Conservation (phyloP, 2,113 vertebrate genomes). For the Cebus imitator region DNA sequence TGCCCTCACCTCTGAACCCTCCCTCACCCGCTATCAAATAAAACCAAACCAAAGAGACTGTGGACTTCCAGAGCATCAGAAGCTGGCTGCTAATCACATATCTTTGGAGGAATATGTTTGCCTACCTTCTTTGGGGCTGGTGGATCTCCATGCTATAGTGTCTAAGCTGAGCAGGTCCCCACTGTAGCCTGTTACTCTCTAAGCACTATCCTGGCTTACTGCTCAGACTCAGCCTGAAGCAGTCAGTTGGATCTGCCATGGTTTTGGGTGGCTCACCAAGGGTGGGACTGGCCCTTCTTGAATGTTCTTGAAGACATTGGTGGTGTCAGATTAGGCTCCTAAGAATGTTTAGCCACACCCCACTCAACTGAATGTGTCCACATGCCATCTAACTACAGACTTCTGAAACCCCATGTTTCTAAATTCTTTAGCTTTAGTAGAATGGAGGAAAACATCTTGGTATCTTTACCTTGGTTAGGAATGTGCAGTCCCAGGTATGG, state of each 20-base stretch:
- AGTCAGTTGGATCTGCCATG: not conserved
- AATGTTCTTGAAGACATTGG: not conserved
- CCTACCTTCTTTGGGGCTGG: not conserved
- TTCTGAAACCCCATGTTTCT: not conserved
- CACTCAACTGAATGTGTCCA: not conserved
- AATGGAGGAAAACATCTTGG: not conserved
- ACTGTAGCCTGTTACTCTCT: not conserved
- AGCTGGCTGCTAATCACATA: not conserved
- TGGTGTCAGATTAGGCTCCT: not conserved
- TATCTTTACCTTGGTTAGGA: not conserved
- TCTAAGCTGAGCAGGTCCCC: not conserved
- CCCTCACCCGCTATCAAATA: not conserved
- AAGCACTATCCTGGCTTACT: not conserved
- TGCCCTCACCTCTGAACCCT: not conserved
- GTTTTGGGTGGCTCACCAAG: not conserved
- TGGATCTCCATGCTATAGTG: not conserved
- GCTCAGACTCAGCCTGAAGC: too few relatives aligned
- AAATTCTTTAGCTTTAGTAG: not conserved
- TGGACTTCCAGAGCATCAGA: not conserved
- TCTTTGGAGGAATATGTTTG: not conserved
- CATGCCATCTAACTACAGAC: not conserved
- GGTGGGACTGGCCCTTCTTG: not conserved
- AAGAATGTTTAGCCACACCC: not conserved
- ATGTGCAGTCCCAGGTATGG: not conserved
- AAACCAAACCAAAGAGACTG: not conserved